A percentile compares a stretch with the other conserved stretches of the same genome.
phyloP scores from a whole-genome alignment of 2,113 vertebrate species.

The Triplophysa siluroides region DNA sequence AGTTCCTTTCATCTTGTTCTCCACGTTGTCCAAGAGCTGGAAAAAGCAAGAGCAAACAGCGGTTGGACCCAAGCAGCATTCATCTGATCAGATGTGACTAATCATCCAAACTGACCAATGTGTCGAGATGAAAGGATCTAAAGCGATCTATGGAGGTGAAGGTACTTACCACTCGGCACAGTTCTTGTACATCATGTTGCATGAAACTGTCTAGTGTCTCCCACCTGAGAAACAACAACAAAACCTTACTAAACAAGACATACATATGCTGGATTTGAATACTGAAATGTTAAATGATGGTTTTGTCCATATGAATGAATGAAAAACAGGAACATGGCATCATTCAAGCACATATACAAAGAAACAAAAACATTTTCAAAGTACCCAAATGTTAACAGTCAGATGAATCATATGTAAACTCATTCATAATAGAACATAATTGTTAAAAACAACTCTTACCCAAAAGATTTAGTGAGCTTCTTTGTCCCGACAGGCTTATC shows the following conservation, averaged over 20 bases:
- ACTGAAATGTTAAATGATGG: no score
- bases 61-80: background rate
- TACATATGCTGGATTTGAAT: conserved; percentile 36
- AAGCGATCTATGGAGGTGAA: background rate
- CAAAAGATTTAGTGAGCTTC: conserved; percentile 98
- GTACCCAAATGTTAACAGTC: background rate
- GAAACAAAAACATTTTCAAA: background rate
- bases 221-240: conserved; percentile 78
- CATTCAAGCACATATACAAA: background rate
- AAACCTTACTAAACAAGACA: background rate
- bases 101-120: background rate
- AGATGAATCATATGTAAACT: background rate
- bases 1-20: conserved; percentile 99
- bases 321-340: no score
- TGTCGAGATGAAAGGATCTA: background rate
- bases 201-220: conserved; percentile 99
- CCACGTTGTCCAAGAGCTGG: conserved; percentile 97
- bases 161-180: conserved; percentile 96
- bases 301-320: no score
- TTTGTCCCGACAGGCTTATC: conserved; percentile 99
- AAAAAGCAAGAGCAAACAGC: background rate
- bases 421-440: background rate
- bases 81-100: background rate
- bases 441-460: conserved; percentile 72
- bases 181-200: conserved; percentile 98